phyloP scores from a whole-genome alignment of 2,113 vertebrate genomes.

The Ptychochromis oligacanthus region DNA sequence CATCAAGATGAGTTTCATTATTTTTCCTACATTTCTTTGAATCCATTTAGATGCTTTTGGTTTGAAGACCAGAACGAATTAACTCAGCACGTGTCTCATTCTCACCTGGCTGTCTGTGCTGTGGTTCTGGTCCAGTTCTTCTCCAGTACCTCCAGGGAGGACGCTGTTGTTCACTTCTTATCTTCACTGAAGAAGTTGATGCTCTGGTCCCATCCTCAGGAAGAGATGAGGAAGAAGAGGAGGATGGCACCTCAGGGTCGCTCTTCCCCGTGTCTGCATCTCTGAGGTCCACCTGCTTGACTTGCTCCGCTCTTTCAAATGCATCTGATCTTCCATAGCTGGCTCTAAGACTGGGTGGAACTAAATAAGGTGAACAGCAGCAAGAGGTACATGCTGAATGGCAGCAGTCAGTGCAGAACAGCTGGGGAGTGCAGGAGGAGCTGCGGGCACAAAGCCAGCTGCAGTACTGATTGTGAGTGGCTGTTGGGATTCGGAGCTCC shows the following conservation, averaged over 20 bases:
- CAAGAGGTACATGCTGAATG: slow-evolving; percentile 6
- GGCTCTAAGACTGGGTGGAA: slow-evolving; percentile 25
- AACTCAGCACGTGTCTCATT: not conserved
- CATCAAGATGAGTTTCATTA: not conserved
- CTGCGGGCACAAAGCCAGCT: slow-evolving; percentile 23
- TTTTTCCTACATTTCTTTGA: not conserved
- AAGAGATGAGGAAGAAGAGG: slow-evolving; percentile 40
- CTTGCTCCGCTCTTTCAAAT: slow-evolving; percentile 30
- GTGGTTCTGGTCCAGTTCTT: slow-evolving; percentile 75
- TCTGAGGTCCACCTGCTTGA: slow-evolving; percentile 41
- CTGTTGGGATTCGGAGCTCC: slow-evolving; percentile 65
- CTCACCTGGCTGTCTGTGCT: slow-evolving; percentile 80
- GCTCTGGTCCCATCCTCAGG: slow-evolving; percentile 62
- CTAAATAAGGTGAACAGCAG: slow-evolving; percentile 45
- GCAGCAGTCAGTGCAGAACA: slow-evolving; percentile 48
- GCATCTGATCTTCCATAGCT: slow-evolving; percentile 15
- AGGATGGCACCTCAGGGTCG: slow-evolving; percentile 36
- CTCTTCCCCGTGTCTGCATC: slow-evolving; percentile 13
- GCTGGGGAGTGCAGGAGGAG: not conserved
- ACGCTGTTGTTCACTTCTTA: slow-evolving; percentile 36
- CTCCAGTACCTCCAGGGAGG: slow-evolving; percentile 84
- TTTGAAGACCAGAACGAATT: not conserved
- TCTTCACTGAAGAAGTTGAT: slow-evolving; percentile 55
- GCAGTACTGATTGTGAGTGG: not conserved
- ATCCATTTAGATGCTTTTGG: no score